Conservation (phyloP, 2,888 invertebrate species). For the Pristionchus exspectatus region DNA sequence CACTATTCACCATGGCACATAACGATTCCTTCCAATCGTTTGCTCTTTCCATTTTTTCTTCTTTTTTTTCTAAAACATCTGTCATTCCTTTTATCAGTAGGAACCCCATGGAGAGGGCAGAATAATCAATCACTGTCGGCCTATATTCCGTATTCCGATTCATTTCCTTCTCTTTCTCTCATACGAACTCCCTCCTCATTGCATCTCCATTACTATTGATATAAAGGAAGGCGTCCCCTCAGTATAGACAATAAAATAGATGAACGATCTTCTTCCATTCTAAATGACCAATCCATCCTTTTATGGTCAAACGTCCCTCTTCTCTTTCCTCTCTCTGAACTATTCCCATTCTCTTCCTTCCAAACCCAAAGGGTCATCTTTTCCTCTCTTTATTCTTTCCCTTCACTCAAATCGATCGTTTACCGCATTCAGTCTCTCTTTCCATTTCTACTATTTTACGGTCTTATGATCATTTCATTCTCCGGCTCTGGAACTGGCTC, state of each 20-base stretch:
- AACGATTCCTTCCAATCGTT: too few species aligned
- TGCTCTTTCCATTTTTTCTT: too few species aligned
- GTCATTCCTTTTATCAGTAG: background rate
- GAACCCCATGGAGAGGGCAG: slow-evolving; percentile 1
- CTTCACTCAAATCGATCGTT: background rate
- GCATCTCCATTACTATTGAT: background rate
- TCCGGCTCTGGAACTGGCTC: background rate
- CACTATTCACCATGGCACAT: too few species aligned
- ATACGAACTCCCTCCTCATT: background rate
- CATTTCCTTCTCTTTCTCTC: background rate
- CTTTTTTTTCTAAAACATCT: background rate
- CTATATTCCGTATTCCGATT: background rate
- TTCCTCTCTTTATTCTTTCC: too few species aligned
- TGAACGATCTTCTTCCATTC: too few species aligned
- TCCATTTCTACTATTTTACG: background rate
- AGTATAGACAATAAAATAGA: too few species aligned
- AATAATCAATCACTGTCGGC: background rate
- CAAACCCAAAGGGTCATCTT: background rate
- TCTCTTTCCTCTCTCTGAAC: background rate
- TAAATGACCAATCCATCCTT: too few species aligned
- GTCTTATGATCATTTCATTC: background rate
- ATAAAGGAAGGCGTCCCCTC: background rate
- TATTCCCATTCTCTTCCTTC: background rate
- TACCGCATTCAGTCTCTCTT: background rate
- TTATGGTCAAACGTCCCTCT: too few species aligned